Evolutionary conservation across 23 tunicate species (phyloP), one percentile per base, ranked within the genome.

Genomic region (Clavelina lepadiformis): DNA sequence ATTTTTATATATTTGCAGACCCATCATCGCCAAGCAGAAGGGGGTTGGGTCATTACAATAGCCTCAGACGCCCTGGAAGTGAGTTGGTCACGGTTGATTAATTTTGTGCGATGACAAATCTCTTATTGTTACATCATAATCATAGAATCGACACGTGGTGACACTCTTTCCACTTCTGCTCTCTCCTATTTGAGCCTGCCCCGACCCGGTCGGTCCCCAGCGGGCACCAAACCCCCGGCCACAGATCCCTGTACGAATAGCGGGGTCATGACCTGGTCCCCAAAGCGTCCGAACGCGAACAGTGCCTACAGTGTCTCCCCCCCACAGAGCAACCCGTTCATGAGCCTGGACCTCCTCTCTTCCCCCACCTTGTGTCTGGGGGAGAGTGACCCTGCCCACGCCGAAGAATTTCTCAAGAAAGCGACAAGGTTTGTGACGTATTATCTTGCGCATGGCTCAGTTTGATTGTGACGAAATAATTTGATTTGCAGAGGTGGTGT

Each of bases 241-340:
- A 11, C 57, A 28, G 52, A 38, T 3, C 3, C 45, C 37, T 6
- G 19, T 18, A 25, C 57, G 8, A 3, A 36, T 3, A 46, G 19
- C 57, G 29, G 69, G 7, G 38, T 61, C 13, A 82, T 71, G 71
- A 81, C 88, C 19, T 82, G 91, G 91, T 57, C 91, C 22, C 65
- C 75, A 35, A 74, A 74, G 51, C 58, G 91, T 0, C 35, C 73
- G 22, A 82, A 74, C 63, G 67, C 91, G 15, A 82, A 82, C 75
- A 65, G 75, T 38, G 91, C 91, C 0, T 82, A 82, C 91, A 82
- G 91, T 63, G 33, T 82, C 58, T 50, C 76, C 30, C 83, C 76
- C 6, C 37, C 78, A 2, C 38, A 75, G 1, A 60, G 35, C 25
- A 82, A 74, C 34, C 54, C 80, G 15, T 82, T 33, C 51, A 56